Evolutionary conservation across 2,797 vertebrate genomes (phyloP).

Genomic region (Sphenodon punctatus): DNA sequence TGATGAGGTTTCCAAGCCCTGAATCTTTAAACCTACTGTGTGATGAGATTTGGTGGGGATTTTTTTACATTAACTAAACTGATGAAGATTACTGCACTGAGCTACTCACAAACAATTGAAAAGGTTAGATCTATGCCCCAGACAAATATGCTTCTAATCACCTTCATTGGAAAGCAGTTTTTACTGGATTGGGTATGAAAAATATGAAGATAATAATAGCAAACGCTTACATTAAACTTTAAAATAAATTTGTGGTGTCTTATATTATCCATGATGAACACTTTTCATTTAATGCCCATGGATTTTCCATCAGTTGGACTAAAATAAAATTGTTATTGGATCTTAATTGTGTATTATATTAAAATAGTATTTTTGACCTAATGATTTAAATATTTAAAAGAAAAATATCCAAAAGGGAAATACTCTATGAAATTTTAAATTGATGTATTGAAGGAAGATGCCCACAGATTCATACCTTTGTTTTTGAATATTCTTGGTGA

Average conservation of each 20-base stretch:
- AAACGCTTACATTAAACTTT: neutral
- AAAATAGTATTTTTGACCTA: neutral
- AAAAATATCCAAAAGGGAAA: too few species aligned
- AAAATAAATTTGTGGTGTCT: neutral
- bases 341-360: neutral
- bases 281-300: neutral
- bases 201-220: neutral
- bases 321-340: neutral
- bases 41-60: constrained; percentile 22
- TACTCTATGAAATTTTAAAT: too few species aligned
- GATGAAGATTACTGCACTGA: neutral
- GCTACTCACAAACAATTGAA: constrained; percentile 9
- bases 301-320: neutral
- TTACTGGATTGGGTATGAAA: neutral
- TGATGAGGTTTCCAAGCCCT: constrained; percentile 18
- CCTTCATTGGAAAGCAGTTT: neutral
- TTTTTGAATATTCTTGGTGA: too few species aligned
- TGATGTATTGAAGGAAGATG: too few species aligned
- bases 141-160: neutral
- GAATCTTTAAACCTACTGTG: constrained; percentile 48
- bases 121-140: constrained; percentile 28
- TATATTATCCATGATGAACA: neutral
- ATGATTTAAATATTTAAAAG: too few species aligned
- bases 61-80: constrained; percentile 37
- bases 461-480: too few species aligned